phyloP scores from a whole-genome alignment of 2,797 vertebrate genomes.

The Menidia menidia region DNA sequence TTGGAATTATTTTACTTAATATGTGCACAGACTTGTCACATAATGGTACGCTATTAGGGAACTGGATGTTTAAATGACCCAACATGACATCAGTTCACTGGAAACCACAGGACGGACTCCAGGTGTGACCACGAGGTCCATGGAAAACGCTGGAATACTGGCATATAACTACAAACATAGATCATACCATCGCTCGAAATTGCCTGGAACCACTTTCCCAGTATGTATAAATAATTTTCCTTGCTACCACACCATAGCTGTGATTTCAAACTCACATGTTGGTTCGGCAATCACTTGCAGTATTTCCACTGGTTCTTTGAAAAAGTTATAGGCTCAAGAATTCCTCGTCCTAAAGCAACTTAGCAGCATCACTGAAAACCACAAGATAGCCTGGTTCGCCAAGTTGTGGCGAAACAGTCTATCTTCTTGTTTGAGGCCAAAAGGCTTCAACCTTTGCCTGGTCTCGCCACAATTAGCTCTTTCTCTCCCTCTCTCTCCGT shows the following conservation, averaged over 20 bases:
- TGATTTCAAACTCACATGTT: slow-evolving; percentile 63
- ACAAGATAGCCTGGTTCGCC: slow-evolving; percentile 45
- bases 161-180: slow-evolving; percentile 2
- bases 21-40: background rate
- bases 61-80: background rate
- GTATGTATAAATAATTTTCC: slow-evolving; percentile 41
- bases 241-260: slow-evolving; percentile 39
- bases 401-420: slow-evolving; percentile 51
- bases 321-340: slow-evolving; percentile 51
- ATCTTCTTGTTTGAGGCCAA: slow-evolving; percentile 58
- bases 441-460: slow-evolving; percentile 63
- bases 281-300: slow-evolving; percentile 44
- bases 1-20: background rate
- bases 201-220: slow-evolving; percentile 43
- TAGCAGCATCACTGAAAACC: slow-evolving; percentile 51
- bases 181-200: slow-evolving; percentile 2
- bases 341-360: slow-evolving; percentile 60
- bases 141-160: slow-evolving; percentile 11
- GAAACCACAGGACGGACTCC: slow-evolving; percentile 9
- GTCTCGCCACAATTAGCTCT: slow-evolving; percentile 40
- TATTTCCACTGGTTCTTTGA: slow-evolving; percentile 40
- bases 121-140: slow-evolving; percentile 6
- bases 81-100: background rate
- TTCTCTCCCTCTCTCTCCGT: slow-evolving; percentile 46
- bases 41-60: background rate